Base-by-base conservation (phyloP, 1,140 invertebrate species). In the Polypedilum pembai region DNA sequence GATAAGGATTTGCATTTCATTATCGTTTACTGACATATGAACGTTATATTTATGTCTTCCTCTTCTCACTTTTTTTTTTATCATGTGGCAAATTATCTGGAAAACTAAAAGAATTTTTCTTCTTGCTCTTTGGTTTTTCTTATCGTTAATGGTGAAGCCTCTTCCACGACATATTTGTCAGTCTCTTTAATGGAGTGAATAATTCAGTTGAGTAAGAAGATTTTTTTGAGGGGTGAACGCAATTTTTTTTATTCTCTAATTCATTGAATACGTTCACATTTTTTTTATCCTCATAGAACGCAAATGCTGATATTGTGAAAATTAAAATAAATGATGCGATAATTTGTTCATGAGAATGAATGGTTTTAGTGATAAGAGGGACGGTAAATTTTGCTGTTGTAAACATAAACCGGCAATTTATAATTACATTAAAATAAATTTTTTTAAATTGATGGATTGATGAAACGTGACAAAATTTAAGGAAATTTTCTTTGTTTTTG, bases 311-410 rank as follows among this genome's bases (percentile, higher is more conserved):
- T 56, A 56, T 56, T 56, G n/a, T 56, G 45, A 56, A 56, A 12
- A 56, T 56, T 56, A 56, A 56, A 56, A 56, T 56, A 56, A 56
- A 56, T 56, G 45, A 56, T 56, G 45, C 45, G 45, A 56, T 56
- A 56, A 56, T 56, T 56, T 56, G 45, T 56, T 56, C 45, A n/a
- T n/a, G 45, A 56, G n/a, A 56, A 56, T 56, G 45, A 56, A 56
- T 56, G 45, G 3, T 4, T 56, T 12, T 56, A 56, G n/a, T 56
- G 45, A 56, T 56, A 56, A 56, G 45, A 56, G 12, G 45, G n/a
- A n/a, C n/a, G n/a, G n/a, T n/a, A 56, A 4, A 4, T 4, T 56
- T 3, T n/a, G 4, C 4, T 56, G 45, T n/a, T 56, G 45, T 56
- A 56, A 56, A 56, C n/a, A 56, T 56, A 1, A 33, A 33, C 24